Base-by-base conservation (phyloP, 2,888 invertebrate genomes). In the Ennomos fuscantarius region DNA sequence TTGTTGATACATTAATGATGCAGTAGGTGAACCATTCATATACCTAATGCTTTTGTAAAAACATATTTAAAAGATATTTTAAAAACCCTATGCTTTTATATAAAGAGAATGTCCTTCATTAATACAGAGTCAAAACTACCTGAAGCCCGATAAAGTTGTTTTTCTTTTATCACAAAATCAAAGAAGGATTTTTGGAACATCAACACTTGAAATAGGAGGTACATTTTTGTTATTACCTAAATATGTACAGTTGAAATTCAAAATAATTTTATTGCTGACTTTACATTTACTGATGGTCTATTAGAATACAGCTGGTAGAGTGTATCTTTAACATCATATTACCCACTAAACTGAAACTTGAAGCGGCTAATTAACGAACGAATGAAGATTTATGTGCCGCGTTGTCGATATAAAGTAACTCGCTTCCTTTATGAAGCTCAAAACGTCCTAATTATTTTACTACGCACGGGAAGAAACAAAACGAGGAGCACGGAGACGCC, bases 371-470 rank as follows among this genome's bases (percentile, higher is more conserved):
- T 91, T 90, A 91, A 87, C 82, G 73, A 78, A 81, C 79, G 85
- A 87, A 90, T 89, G 84, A 88, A 89, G 88, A 91, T 92, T 91
- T 91, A 91, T 89, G 87, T 89, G 73, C 81, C 88, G 89, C 86
- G 83, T 88, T 90, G 89, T 91, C 91, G 89, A 92, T 91, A 88
- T 90, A 90, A 89, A 91, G 89, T 89, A 89, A 88, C 67, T 60
- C 87, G 85, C 77, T 91, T 89, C 89, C 91, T 89, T 91, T 89
- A 91, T 88, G 88, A 91, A 86, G 87, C 87, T 91, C 89, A 90
- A 89, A 91, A 91, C 89, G 89, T 91, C 91, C 92, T 92, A 92
- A 92, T 92, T 92, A 92, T 91, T 86, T 87, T 86, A 86, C 89
- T 85, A 86, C 82, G 76, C 62, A 62, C 83, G 81, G 78, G 81